Evolutionary conservation across 2,888 invertebrate species (phyloP), one percentile per base, ranked within the genome.

Genomic region (Meteorus colon): DNA sequence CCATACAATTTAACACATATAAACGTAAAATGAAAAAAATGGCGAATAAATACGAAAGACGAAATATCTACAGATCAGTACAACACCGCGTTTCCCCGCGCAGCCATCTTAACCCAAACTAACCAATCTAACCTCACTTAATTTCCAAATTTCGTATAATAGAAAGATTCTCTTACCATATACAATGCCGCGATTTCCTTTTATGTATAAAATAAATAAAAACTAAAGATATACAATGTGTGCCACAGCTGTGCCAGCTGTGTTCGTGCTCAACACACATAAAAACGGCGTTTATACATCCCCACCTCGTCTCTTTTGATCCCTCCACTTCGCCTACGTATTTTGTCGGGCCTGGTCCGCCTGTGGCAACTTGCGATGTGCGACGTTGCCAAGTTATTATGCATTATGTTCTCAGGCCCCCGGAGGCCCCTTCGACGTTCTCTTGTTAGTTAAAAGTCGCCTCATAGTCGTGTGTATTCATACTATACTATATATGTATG

Each of bases 181-280:
- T 24, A 41, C 4, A 55, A 19, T 19, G 4, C 51, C n/a, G 51
- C 51, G 5, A 55, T 55, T n/a, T 48, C 55, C 55, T 55, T 55
- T 19, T n/a, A 55, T 55, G 4, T 19, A 2, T 19, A 55, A 10
- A 19, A 19, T 19, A 55, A 4, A 55, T n/a, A 19, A n/a, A 55
- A 8, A 55, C 48, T 55, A 4, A n/a, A 19, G 24, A 24, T 6
- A 19, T 55, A 19, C 41, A 41, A 41, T 68, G 74, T 62, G 69
- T 59, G 67, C 55, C 48, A 73, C 79, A 80, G 79, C 78, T 79
- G 80, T 80, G 72, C 55, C 59, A 59, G 76, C 73, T 74, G 34
- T 48, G n/a, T 16, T 48, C 48, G 48, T 48, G 48, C 48, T 48
- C 48, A n/a, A 41, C 19, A 55, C 19, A 55, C 55, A 55, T 19